Evolutionary conservation across 2,888 invertebrate species (phyloP).

Genomic region (Selenia dentaria): DNA sequence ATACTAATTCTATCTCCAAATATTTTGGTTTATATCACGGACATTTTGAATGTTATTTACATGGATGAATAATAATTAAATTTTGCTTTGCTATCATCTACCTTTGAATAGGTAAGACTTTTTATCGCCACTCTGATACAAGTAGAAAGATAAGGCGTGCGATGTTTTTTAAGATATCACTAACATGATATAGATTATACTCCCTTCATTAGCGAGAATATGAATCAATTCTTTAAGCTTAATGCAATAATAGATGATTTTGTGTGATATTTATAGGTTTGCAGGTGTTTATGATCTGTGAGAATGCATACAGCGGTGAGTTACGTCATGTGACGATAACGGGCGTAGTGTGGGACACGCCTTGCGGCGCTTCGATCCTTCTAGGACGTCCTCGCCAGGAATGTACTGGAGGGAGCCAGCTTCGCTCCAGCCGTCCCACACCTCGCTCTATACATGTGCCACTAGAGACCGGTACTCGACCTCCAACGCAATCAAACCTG

Average conservation of each 20-base stretch:
- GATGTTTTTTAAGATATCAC: conserved; percentile 44
- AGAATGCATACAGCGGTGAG: conserved; percentile 41
- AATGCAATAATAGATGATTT: conserved; percentile 18
- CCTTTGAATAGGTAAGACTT: conserved; percentile 36
- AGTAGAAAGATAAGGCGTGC: conserved; percentile 53
- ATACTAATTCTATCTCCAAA: conserved; percentile 1
- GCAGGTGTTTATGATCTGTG: conserved; percentile 49
- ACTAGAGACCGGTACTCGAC: conserved; percentile 78
- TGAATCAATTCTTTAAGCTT: conserved; percentile 29
- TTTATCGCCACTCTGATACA: conserved; percentile 59
- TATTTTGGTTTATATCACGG: too few relatives aligned
- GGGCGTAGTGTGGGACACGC: conserved; percentile 72
- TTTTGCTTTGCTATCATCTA: conserved; percentile 41
- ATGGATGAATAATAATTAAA: conserved; percentile 37
- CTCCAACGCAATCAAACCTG: conserved; percentile 81
- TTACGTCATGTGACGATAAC: conserved; percentile 80
- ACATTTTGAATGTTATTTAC: too few relatives aligned
- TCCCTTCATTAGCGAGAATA: conserved; percentile 29
- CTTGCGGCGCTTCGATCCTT: conserved; percentile 70
- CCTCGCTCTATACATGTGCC: conserved; percentile 72
- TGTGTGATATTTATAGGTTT: conserved; percentile 17
- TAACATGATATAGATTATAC: conserved; percentile 37
- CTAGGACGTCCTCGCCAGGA: conserved; percentile 69
- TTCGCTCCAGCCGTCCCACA: conserved; percentile 53
- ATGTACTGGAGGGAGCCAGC: conserved; percentile 44